Percentiles rank a stretch among this genome's conserved stretches.
These are phyloP conservation scores for Hephaestus fuliginosus DNA, from an alignment of 2,797 vertebrate genomes.

Conservation along the genomic window DNA sequence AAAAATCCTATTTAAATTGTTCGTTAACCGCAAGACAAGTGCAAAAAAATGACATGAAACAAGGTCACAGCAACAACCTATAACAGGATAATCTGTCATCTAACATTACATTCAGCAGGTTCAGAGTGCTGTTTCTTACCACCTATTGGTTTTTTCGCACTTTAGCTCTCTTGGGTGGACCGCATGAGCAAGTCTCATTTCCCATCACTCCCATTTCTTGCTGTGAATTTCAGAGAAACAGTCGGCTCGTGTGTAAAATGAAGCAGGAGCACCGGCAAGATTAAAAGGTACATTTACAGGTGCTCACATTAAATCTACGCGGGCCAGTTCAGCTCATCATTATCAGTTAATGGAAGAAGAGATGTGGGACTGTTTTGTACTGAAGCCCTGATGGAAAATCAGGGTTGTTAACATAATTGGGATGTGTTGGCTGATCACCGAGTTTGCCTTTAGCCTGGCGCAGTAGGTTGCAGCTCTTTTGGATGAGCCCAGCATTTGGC, in stretches of 20 bases:
- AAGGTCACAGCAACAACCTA: neutral
- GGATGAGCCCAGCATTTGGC: slow-evolving; percentile 52
- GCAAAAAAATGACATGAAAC: neutral
- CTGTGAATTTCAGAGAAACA: neutral
- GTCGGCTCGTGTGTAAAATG: neutral
- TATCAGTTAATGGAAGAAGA: slow-evolving; percentile 33
- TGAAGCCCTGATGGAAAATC: slow-evolving; percentile 33
- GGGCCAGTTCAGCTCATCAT: slow-evolving; percentile 27
- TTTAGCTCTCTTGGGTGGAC: neutral
- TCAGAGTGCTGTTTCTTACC: neutral
- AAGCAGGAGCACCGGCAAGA: neutral
- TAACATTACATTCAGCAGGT: neutral
- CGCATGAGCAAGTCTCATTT: neutral
- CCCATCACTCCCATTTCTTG: neutral
- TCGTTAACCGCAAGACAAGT: neutral
- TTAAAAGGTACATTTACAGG: slow-evolving; percentile 22
- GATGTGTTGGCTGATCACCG: slow-evolving; percentile 40
- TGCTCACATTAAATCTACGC: slow-evolving; percentile 22
- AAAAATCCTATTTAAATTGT: neutral
- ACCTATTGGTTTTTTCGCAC: neutral
- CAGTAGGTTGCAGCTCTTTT: slow-evolving; percentile 49
- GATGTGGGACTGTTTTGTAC: slow-evolving; percentile 34
- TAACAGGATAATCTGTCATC: neutral
- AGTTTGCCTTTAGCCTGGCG: slow-evolving; percentile 30
- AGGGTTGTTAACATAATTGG: slow-evolving; percentile 54